Percentiles rank a stretch among this genome's conserved stretches.
Evolutionary conservation across 92 coral and sea anemone genomes (phyloP).

Genomic region (Palythoa heliodiscus): DNA sequence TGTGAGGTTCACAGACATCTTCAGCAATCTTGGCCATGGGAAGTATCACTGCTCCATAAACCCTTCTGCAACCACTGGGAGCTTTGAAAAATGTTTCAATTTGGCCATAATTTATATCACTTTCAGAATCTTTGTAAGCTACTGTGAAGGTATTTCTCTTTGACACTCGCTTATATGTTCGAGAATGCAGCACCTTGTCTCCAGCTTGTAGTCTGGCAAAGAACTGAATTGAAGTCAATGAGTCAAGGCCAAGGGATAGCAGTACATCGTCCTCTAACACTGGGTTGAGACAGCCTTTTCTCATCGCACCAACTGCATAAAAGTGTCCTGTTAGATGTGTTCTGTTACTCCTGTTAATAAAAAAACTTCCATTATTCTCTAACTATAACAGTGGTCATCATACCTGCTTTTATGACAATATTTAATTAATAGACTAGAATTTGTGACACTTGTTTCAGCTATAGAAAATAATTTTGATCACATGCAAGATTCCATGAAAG

Average conservation of each 20-base stretch:
- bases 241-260: constrained; percentile 5
- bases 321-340: constrained; percentile 13
- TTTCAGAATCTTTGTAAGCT: constrained; percentile 8
- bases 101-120: constrained; percentile 6
- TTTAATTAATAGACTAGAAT: no score
- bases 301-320: constrained; percentile 26
- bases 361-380: no score
- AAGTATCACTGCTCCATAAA: constrained; percentile 21
- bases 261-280: constrained; percentile 7
- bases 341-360: constrained; percentile 12
- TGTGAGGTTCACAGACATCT: neutral
- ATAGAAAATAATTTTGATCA: no score
- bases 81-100: constrained; percentile 15
- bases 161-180: constrained; percentile 24
- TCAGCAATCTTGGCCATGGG: constrained; percentile 12
- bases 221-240: constrained; percentile 3
- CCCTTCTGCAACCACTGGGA: neutral
- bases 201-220: constrained; percentile 34
- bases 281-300: constrained; percentile 10
- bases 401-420: no score
- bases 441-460: no score
- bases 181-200: constrained; percentile 5
- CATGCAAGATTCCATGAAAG: no score
- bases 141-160: constrained; percentile 30
- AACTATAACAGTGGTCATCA: no score